Conservation (phyloP, 2,888 invertebrate species). For the Chaitophorus viminalis region DNA sequence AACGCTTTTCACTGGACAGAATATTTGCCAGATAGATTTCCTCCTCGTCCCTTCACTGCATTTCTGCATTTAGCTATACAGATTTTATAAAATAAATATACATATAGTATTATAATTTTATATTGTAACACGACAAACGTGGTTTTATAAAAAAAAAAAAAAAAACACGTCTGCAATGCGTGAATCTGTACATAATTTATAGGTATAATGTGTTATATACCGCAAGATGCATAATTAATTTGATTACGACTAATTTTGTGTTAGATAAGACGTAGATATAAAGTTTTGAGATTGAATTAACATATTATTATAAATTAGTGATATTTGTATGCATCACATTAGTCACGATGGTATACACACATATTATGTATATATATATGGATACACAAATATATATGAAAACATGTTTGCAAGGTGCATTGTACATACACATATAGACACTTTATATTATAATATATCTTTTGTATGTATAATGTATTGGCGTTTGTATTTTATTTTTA, state of each 20-base stretch:
- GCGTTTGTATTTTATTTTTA: background rate
- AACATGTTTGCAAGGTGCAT: conserved; percentile 11
- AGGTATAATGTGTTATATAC: background rate
- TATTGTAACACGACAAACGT: background rate
- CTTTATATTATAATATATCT: too few species aligned
- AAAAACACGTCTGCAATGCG: background rate
- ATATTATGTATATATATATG: too few species aligned
- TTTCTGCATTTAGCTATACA: background rate
- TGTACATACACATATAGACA: background rate
- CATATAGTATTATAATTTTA: background rate
- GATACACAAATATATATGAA: background rate
- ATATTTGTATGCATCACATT: conserved; percentile 16
- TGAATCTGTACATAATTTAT: background rate
- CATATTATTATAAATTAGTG: conserved; percentile 36
- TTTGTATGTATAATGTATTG: too few species aligned
- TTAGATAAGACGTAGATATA: conserved; percentile 26
- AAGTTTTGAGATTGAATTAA: conserved; percentile 42
- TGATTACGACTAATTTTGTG: conserved; percentile 24
- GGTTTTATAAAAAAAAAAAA: background rate
- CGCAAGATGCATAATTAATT: conserved; percentile 38
- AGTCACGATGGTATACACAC: background rate
- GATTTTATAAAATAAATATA: too few species aligned
- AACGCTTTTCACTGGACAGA: background rate
- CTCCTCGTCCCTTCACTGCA: background rate
- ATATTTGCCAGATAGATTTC: background rate